Conservation (phyloP, 2,113 vertebrate species). For the Lophura nycthemera region DNA sequence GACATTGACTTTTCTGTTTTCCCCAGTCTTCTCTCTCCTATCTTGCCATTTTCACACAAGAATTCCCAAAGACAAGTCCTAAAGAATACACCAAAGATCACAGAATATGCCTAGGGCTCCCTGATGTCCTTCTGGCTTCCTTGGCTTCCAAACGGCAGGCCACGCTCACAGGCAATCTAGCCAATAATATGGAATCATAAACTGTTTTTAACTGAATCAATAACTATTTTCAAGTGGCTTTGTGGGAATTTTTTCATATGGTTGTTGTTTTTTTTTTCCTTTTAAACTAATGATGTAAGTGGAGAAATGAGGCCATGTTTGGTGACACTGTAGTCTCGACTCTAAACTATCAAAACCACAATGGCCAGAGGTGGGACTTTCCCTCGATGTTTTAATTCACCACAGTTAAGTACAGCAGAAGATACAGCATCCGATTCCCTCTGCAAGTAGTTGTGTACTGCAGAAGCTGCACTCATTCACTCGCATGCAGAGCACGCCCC, state of each 20-base stretch:
- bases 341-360: not conserved
- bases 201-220: not conserved
- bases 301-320: not conserved
- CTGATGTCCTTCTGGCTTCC: not conserved
- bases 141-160: not conserved
- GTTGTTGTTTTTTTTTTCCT: not conserved
- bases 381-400: not conserved
- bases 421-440: not conserved
- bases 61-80: not conserved
- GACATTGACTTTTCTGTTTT: not conserved
- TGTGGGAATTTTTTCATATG: no score
- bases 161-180: not conserved
- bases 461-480: not conserved
- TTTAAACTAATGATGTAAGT: not conserved
- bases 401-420: not conserved
- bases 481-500: not conserved
- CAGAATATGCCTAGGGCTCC: not conserved
- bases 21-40: not conserved
- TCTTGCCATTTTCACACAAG: not conserved
- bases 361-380: not conserved
- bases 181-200: not conserved
- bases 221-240: not conserved
- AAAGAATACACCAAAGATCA: not conserved
- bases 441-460: not conserved
- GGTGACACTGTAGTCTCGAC: not conserved